phyloP scores from a whole-genome alignment of 2,113 vertebrate genomes.

The Sinocyclocheilus rhinocerous region DNA sequence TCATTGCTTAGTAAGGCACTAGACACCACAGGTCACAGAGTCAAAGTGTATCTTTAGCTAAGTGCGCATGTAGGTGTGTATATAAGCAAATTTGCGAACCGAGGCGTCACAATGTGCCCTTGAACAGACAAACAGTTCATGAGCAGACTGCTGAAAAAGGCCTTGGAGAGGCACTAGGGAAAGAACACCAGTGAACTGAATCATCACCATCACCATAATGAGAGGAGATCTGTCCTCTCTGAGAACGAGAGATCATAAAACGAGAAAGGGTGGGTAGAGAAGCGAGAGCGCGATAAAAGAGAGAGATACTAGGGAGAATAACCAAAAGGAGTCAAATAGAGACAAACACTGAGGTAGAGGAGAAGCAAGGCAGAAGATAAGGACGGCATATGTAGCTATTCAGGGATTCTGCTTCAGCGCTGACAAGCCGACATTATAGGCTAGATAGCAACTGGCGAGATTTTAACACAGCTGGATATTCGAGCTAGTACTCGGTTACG shows the following conservation, averaged over 20 bases:
- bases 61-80: slow-evolving; percentile 4
- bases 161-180: slow-evolving; percentile 60
- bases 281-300: slow-evolving; percentile 30
- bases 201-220: slow-evolving; percentile 80
- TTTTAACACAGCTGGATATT: slow-evolving; percentile 57
- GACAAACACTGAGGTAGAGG: slow-evolving; percentile 31
- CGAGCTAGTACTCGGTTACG: slow-evolving; percentile 11
- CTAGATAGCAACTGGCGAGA: slow-evolving; percentile 55
- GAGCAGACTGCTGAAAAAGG: slow-evolving; percentile 63
- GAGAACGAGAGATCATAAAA: background rate
- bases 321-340: slow-evolving; percentile 39
- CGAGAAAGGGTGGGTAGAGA: slow-evolving; percentile 31
- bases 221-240: slow-evolving; percentile 72
- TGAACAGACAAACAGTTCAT: slow-evolving; percentile 61
- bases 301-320: slow-evolving; percentile 22
- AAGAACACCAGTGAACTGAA: slow-evolving; percentile 72
- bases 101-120: slow-evolving; percentile 59
- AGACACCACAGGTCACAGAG: background rate
- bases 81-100: slow-evolving; percentile 54
- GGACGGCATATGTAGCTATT: slow-evolving; percentile 57
- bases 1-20: background rate
- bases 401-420: slow-evolving; percentile 37
- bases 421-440: slow-evolving; percentile 63
- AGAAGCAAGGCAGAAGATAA: slow-evolving; percentile 44
- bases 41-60: slow-evolving; percentile 21